Conservation (phyloP, 1,140 invertebrate species). For the Mamestra configurata region DNA sequence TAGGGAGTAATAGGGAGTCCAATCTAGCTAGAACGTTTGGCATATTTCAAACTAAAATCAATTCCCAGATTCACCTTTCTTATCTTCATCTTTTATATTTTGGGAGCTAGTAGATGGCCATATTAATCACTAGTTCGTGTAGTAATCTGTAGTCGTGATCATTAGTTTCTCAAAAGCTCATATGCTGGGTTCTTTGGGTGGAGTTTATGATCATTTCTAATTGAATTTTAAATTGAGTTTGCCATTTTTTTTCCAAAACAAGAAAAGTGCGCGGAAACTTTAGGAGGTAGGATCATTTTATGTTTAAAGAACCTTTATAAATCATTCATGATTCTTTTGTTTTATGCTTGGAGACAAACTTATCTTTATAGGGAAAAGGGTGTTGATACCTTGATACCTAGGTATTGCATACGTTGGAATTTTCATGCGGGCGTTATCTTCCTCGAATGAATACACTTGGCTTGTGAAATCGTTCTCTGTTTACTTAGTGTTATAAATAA, state of each 20-base stretch:
- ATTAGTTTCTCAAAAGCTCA: no score
- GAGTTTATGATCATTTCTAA: no score
- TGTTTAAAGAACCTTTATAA: neutral
- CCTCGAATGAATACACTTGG: constrained; percentile 14
- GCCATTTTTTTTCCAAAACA: neutral
- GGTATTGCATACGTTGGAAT: constrained; percentile 6
- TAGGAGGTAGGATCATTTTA: no score
- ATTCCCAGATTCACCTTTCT: no score
- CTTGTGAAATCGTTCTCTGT: constrained; percentile 3
- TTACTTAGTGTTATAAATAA: constrained; percentile 24
- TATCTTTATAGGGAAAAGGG: neutral
- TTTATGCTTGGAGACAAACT: neutral
- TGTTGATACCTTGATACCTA: constrained; percentile 23
- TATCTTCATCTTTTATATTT: no score
- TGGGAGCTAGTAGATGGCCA: no score
- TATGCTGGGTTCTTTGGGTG: no score
- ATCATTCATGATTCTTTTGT: neutral
- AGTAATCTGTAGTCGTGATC: no score
- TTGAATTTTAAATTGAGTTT: neutral
- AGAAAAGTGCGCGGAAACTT: neutral
- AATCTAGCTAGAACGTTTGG: no score
- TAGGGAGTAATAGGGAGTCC: no score
- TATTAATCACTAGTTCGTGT: no score
- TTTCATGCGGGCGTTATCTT: constrained; percentile 9
- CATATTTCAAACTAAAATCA: no score